A percentile compares a stretch with the other conserved stretches of the same genome.
Evolutionary conservation across 2,888 invertebrate species (phyloP).

Genomic region (Limnephilus marmoratus): DNA sequence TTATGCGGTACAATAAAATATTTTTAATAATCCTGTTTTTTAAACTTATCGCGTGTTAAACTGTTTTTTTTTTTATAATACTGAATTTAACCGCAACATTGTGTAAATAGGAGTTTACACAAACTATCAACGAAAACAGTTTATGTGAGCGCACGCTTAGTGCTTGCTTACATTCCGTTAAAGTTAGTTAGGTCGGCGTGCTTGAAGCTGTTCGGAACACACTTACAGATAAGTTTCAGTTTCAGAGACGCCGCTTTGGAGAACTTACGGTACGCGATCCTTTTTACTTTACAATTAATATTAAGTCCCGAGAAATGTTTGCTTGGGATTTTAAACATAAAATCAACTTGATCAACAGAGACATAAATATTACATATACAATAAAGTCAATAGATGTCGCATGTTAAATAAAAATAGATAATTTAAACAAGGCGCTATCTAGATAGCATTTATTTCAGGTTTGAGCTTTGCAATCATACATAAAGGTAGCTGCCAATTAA

Average conservation of each 20-base stretch:
- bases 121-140: background rate
- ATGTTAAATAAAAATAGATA: no score
- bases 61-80: no score
- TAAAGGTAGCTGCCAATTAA: no score
- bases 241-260: background rate
- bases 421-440: no score
- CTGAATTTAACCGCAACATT: no score
- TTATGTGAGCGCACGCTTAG: background rate
- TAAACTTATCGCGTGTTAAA: no score
- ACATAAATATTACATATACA: no score
- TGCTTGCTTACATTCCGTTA: background rate
- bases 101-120: background rate
- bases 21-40: no score
- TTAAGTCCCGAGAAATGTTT: background rate
- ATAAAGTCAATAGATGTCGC: no score
- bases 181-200: background rate
- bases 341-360: background rate
- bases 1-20: no score
- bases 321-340: background rate
- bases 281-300: background rate
- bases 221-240: constrained; percentile 13
- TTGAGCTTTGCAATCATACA: no score
- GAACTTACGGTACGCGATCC: background rate
- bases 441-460: no score
- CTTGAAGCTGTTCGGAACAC: constrained; percentile 19